Evolutionary conservation across 2,888 invertebrate genomes (phyloP).

Genomic region (Rhagophthalmus giganteus): DNA sequence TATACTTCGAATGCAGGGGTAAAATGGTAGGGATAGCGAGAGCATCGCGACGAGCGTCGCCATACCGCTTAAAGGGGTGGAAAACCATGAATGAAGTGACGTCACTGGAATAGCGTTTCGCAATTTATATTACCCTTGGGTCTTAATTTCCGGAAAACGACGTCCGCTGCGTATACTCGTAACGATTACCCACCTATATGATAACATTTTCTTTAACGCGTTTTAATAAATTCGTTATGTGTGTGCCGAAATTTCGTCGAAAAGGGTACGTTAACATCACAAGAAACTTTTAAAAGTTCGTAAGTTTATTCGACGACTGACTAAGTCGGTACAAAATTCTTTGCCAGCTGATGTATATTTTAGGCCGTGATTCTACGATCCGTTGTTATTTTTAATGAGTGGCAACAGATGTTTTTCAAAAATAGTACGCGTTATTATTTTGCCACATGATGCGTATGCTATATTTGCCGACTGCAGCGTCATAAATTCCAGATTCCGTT

Average conservation of each 20-base stretch:
- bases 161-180: background rate
- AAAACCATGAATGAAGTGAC: constrained; percentile 46
- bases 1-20: no score
- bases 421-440: constrained; percentile 40
- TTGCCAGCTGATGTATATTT: constrained; percentile 50
- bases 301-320: constrained; percentile 45
- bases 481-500: constrained; percentile 19
- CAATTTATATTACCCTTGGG: constrained; percentile 10
- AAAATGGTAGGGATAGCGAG: constrained; percentile 16
- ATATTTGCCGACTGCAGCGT: constrained; percentile 25
- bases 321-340: constrained; percentile 41
- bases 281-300: constrained; percentile 32
- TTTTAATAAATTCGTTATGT: background rate
- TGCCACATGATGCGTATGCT: constrained; percentile 35
- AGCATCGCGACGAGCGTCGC: constrained; percentile 26
- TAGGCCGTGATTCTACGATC: constrained; percentile 45
- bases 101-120: constrained; percentile 34
- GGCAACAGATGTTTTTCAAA: constrained; percentile 50
- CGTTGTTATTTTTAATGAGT: constrained; percentile 48
- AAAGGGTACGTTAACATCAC: constrained; percentile 32
- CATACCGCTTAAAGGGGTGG: constrained; percentile 36
- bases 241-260: constrained; percentile 26
- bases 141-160: constrained; percentile 2
- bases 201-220: background rate
- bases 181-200: background rate